Evolutionary conservation across 2,797 vertebrate genomes (phyloP).

Genomic region (Anguilla anguilla): DNA sequence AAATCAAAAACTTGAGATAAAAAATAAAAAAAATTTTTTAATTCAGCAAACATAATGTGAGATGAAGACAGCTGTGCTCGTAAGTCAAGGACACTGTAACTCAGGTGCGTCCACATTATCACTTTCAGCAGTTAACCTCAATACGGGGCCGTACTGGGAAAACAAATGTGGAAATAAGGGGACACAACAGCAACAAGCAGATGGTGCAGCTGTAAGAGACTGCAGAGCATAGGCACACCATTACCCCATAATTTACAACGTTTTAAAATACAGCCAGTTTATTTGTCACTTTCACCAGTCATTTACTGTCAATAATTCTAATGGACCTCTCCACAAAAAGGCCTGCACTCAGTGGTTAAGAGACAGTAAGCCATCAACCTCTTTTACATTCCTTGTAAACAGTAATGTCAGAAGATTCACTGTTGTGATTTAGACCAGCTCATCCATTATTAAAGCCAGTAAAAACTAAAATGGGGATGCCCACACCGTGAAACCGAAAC

Average conservation of each 20-base stretch:
- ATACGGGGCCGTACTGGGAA: background rate
- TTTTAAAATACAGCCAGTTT: conserved; percentile 11
- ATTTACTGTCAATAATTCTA: conserved; percentile 5
- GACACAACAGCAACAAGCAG: background rate
- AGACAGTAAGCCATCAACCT: background rate
- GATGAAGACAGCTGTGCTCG: background rate
- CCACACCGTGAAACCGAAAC: background rate
- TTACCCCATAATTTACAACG: background rate
- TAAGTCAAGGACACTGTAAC: background rate
- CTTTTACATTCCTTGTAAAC: conserved; percentile 5
- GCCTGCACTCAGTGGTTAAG: background rate
- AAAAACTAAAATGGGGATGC: conserved; percentile 2
- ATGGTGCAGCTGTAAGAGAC: background rate
- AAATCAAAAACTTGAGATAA: background rate
- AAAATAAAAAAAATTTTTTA: too few species aligned
- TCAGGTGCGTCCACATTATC: background rate
- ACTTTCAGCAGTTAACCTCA: background rate
- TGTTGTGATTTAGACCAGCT: conserved; percentile 1
- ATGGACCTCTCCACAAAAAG: background rate
- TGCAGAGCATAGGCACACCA: background rate
- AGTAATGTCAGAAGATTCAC: conserved; percentile 1
- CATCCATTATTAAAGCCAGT: conserved; percentile 13
- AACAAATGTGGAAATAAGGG: background rate
- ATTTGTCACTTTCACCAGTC: background rate
- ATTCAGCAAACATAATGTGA: background rate